A percentile compares a stretch with the other conserved stretches of the same genome.
Conservation (phyloP, 2,113 vertebrate genomes). For the Pelusios castaneus region DNA sequence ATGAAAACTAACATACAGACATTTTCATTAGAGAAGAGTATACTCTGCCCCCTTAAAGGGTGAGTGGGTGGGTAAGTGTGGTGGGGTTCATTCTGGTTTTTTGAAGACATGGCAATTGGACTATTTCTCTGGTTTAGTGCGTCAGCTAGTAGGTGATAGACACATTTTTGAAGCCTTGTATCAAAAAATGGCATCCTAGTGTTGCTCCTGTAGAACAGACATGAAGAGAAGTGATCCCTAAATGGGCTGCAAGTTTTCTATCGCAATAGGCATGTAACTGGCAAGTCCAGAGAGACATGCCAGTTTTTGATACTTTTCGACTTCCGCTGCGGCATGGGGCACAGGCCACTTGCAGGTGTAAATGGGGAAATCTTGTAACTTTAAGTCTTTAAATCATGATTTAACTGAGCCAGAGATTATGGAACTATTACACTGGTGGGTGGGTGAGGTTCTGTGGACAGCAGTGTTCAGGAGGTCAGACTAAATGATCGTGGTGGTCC, state of each 20-base stretch:
- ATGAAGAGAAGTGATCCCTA: background rate
- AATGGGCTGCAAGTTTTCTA: background rate
- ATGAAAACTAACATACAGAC: rapidly evolving
- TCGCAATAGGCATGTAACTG: background rate
- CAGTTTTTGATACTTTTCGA: background rate
- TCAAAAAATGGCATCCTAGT: background rate
- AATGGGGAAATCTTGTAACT: too few relatives aligned
- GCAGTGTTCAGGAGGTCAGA: too few relatives aligned
- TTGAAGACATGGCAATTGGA: background rate
- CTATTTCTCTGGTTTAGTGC: background rate
- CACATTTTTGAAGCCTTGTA: background rate
- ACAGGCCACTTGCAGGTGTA: too few relatives aligned
- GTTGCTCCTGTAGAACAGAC: background rate
- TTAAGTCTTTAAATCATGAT: too few relatives aligned
- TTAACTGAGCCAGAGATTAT: too few relatives aligned
- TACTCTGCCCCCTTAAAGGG: background rate
- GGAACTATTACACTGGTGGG: too few relatives aligned
- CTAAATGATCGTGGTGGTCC: too few relatives aligned
- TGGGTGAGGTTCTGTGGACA: too few relatives aligned
- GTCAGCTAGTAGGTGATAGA: background rate
- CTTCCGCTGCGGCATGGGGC: too few relatives aligned
- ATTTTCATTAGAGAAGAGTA: background rate
- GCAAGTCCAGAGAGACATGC: background rate
- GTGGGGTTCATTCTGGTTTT: background rate
- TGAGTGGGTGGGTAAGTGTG: too few relatives aligned